phyloP scores from a whole-genome alignment of 2,113 vertebrate species.

The Trichechus manatus region DNA sequence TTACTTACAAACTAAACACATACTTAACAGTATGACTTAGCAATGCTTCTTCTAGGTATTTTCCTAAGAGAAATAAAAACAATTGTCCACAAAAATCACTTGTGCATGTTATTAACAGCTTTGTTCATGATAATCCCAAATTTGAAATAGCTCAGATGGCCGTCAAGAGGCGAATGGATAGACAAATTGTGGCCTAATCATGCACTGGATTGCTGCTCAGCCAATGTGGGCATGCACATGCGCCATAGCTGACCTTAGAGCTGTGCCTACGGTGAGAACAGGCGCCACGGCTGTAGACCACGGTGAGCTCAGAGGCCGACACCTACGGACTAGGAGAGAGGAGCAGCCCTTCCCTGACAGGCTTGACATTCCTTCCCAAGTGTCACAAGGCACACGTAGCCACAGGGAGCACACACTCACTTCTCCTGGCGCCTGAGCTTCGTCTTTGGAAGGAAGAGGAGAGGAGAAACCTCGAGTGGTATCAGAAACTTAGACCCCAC shows the following conservation, averaged over 20 bases:
- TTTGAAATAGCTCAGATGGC: not conserved
- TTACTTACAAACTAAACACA: not conserved
- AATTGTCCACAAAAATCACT: not conserved
- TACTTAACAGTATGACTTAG: not conserved
- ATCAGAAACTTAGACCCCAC: not conserved
- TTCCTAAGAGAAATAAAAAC: conserved; percentile 35
- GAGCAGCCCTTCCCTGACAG: not conserved
- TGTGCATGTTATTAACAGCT: not conserved
- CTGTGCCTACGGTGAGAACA: rapidly evolving
- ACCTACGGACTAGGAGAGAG: not conserved
- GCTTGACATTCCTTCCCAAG: not conserved
- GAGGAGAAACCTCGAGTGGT: not conserved
- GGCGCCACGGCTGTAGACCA: not conserved
- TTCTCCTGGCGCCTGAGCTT: not conserved
- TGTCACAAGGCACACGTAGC: not conserved
- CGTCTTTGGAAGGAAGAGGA: not conserved
- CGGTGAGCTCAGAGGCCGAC: rapidly evolving
- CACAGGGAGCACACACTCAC: too few relatives aligned
- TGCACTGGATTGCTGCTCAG: not conserved
- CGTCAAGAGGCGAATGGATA: not conserved
- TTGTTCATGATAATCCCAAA: not conserved
- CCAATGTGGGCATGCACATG: not conserved
- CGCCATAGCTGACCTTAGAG: not conserved
- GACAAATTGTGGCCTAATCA: not conserved
- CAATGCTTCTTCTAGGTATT: not conserved